phyloP scores from a whole-genome alignment of 2,113 vertebrate genomes.

The Anser brachyrhynchus region DNA sequence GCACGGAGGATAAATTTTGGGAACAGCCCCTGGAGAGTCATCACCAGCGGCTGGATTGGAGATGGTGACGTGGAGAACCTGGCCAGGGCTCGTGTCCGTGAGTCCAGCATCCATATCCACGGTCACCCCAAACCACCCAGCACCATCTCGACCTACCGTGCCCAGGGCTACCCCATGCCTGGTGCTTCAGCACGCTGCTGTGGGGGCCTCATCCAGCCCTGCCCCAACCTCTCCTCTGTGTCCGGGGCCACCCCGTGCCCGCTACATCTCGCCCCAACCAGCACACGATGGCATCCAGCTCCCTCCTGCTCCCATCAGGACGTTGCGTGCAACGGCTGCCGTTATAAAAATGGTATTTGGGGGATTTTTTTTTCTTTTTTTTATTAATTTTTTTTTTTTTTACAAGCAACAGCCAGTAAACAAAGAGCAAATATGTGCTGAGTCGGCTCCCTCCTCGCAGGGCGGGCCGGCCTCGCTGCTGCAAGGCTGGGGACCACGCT shows the following conservation, averaged over 20 bases:
- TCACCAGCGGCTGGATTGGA: neutral
- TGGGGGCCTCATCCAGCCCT: rapidly evolving
- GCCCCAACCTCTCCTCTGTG: rapidly evolving
- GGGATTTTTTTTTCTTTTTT: neutral
- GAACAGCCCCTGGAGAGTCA: neutral
- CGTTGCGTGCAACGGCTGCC: neutral
- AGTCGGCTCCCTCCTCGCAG: neutral
- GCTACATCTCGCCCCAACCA: neutral
- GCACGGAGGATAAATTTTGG: neutral
- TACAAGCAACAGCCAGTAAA: neutral
- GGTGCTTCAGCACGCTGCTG: rapidly evolving
- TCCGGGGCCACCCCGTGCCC: rapidly evolving
- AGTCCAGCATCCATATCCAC: neutral
- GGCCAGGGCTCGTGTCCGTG: rapidly evolving
- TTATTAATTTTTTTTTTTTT: neutral
- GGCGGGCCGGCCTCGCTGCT: neutral
- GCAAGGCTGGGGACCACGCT: neutral
- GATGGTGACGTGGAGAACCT: neutral
- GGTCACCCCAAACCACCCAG: neutral
- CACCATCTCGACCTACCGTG: rapidly evolving
- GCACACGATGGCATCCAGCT: neutral
- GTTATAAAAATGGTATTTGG: neutral
- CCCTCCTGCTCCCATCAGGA: neutral
- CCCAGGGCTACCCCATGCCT: neutral
- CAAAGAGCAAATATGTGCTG: neutral